A percentile compares a stretch with the other conserved stretches of the same genome.
Evolutionary conservation across 2,113 vertebrate species (phyloP).

Genomic region (Vidua chalybeata): DNA sequence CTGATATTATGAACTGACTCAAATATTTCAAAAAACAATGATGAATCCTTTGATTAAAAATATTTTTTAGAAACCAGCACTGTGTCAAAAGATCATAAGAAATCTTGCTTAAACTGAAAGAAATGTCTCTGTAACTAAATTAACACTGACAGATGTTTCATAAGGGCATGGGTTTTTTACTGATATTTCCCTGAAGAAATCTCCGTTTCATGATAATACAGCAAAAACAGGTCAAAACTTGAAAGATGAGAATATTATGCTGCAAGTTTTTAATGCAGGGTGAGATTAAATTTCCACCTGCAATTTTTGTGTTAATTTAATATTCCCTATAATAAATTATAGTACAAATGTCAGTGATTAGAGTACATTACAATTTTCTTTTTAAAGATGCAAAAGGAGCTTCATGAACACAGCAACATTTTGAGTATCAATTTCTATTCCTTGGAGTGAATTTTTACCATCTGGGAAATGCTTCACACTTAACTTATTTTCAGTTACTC

Average conservation of each 20-base stretch:
- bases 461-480: conserved; percentile 63
- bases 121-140: conserved; percentile 23
- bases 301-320: conserved; percentile 28
- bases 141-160: conserved; percentile 11
- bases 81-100: background rate
- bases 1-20: background rate
- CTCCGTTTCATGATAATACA: background rate
- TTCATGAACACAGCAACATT: conserved; percentile 61
- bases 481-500: conserved; percentile 56
- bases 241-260: background rate
- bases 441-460: conserved; percentile 68
- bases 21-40: background rate
- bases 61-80: background rate
- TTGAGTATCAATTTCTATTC: conserved; percentile 65
- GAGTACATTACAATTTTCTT: conserved; percentile 33
- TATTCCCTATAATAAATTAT: conserved; percentile 29
- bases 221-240: conserved; percentile 41
- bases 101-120: background rate
- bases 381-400: conserved; percentile 54
- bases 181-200: conserved; percentile 41
- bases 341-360: conserved; percentile 48
- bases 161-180: background rate
- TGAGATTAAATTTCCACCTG: conserved; percentile 42
- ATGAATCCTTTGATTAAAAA: background rate
- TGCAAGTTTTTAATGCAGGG: background rate